phyloP scores from a whole-genome alignment of 2,113 vertebrate genomes.

The Sturnira hondurensis region DNA sequence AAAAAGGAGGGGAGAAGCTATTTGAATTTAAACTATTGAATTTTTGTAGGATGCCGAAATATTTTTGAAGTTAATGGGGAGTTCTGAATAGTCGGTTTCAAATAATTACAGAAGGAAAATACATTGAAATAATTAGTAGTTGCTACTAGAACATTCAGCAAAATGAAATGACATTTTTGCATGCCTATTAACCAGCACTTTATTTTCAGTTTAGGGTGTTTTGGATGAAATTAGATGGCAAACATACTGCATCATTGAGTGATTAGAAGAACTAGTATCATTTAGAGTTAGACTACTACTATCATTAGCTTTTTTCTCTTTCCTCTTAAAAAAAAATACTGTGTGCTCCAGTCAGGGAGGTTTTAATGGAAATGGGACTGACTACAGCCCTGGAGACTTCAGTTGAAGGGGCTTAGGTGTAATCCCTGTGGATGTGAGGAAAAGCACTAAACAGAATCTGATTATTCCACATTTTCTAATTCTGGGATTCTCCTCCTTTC shows the following conservation, averaged over 20 bases:
- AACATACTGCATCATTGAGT: conserved; percentile 54
- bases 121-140: conserved; percentile 82
- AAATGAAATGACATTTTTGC: conserved; percentile 76
- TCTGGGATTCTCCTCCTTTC: conserved; percentile 65
- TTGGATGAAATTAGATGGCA: conserved; percentile 77
- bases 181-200: conserved; percentile 80
- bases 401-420: conserved; percentile 40
- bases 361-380: conserved; percentile 60
- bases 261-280: conserved; percentile 50
- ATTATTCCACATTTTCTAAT: conserved; percentile 75
- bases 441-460: conserved; percentile 71
- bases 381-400: conserved; percentile 35
- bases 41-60: conserved; percentile 76
- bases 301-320: conserved; percentile 31
- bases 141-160: conserved; percentile 78
- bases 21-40: conserved; percentile 79
- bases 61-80: conserved; percentile 70
- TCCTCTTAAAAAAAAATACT: background rate
- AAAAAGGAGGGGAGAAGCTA: conserved; percentile 22
- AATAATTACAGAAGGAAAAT: conserved; percentile 80
- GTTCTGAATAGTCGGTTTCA: conserved; percentile 71
- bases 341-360: background rate
- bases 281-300: conserved; percentile 50
- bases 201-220: conserved; percentile 80
- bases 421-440: conserved; percentile 56